A percentile compares a stretch with the other conserved stretches of the same genome.
These are phyloP conservation scores for Leptura quadrifasciata DNA, from an alignment of 2,888 invertebrate species.

Conservation along the genomic window DNA sequence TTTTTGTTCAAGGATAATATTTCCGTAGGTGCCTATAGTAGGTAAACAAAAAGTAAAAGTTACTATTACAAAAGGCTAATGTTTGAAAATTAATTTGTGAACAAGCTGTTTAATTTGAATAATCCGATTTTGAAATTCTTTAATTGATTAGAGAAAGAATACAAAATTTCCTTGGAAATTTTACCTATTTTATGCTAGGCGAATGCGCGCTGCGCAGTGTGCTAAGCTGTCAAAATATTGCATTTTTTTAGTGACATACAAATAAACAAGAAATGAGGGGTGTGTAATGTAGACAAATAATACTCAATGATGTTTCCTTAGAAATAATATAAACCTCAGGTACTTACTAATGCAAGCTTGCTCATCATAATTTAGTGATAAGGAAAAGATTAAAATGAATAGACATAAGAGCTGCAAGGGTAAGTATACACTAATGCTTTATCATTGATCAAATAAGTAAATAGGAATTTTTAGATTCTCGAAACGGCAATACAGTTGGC, in stretches of 20 bases:
- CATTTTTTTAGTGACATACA: neutral
- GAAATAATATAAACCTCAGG: neutral
- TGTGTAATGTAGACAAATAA: neutral
- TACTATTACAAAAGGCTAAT: neutral
- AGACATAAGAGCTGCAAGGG: constrained; percentile 49
- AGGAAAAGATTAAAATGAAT: constrained; percentile 40
- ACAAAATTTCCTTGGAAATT: neutral
- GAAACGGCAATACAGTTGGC: constrained; percentile 63
- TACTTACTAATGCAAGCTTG: constrained; percentile 6
- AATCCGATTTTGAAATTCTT: neutral
- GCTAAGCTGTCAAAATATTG: constrained; percentile 21
- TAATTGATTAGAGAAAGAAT: neutral
- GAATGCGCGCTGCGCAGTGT: constrained; percentile 17
- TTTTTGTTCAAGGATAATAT: no score
- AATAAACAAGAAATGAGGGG: constrained; percentile 14
- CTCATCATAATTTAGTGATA: neutral
- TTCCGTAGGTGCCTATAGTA: no score
- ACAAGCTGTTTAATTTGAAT: constrained; percentile 6
- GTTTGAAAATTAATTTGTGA: constrained; percentile 27
- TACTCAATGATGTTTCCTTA: constrained; percentile 6
- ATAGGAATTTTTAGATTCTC: constrained; percentile 50
- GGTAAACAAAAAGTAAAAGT: constrained; percentile 1
- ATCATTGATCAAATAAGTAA: constrained; percentile 5
- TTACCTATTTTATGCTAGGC: neutral
- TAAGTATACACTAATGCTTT: constrained; percentile 26